Base-by-base conservation (phyloP, 2,888 invertebrate species). In the Drosophila yooni region DNA sequence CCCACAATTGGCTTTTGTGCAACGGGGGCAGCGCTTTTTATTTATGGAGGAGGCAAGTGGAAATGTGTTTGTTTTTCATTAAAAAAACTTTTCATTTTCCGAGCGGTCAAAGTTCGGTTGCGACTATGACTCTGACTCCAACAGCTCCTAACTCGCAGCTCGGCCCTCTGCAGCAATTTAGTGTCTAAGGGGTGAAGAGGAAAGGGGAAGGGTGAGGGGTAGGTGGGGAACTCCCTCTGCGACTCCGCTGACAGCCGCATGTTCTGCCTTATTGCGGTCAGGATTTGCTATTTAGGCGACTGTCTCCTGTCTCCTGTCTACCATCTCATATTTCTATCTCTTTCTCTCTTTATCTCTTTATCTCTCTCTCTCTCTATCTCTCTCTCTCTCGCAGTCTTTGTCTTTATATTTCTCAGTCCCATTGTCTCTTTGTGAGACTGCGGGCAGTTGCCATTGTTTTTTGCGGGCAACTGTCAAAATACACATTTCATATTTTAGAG, bases 11-110 rank as follows among this genome's bases (percentile, higher is more conserved):
- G 78, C 85, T 82, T 84, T 85, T 84, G 85, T 54, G 53, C 40
- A 27, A 54, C 58, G 51, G 60, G 58, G 60, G 51, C 56, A 57
- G 38, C 53, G 58, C 53, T 63, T 73, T 75, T 70, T 72, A 58
- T 74, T 65, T 66, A 71, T 72, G 72, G 65, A 71, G 68, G 75
- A 64, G 70, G 70, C 46, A 46, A 46, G 46, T 64, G 78, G 70
- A 77, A 89, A 88, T 90, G 79, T 92, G 90, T 92, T 92, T 91
- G 86, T 88, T 91, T 92, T 91, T 91, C 91, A 91, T 91, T 92
- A 91, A 90, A 85, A 46, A 92, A 91, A 84, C 72, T 88, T 88
- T 90, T 83, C 83, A 76, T 79, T 89, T 86, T 82, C 56, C 25
- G 77, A 90, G 81, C 76, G 84, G 85, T 79, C 82, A 90, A 82